Evolutionary conservation across 2,113 vertebrate species (phyloP).

Genomic region (Bucco capensis): DNA sequence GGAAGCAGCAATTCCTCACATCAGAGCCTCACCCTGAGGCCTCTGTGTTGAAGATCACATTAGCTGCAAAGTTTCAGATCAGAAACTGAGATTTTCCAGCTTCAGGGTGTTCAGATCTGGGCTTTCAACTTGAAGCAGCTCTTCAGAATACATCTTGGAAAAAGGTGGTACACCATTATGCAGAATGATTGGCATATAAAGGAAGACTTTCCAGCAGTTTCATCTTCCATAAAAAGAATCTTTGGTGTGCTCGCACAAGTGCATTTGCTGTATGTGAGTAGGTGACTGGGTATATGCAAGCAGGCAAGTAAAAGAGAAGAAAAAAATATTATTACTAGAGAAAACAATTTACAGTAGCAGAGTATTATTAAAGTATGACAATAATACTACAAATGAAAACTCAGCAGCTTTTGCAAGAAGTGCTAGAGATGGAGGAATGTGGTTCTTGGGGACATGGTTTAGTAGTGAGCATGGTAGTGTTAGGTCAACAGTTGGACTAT

Average conservation of each 20-base stretch:
- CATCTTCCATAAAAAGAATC: not conserved
- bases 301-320: not conserved
- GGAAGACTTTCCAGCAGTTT: not conserved
- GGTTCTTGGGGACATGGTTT: no score
- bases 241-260: not conserved
- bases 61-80: not conserved
- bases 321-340: not conserved
- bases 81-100: not conserved
- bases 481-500: no score
- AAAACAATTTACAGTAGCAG: not conserved
- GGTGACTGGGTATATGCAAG: not conserved
- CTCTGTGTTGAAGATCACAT: not conserved
- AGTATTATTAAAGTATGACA: not conserved
- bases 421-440: not conserved
- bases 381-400: not conserved
- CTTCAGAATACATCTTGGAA: not conserved
- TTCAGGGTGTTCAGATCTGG: not conserved
- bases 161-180: not conserved
- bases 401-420: not conserved
- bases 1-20: not conserved
- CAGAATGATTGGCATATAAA: not conserved
- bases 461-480: no score
- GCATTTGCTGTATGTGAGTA: not conserved
- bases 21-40: not conserved
- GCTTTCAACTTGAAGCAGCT: not conserved